Evolutionary conservation across 2,888 invertebrate genomes (phyloP).

Genomic region (Calliphora vomitoria): DNA sequence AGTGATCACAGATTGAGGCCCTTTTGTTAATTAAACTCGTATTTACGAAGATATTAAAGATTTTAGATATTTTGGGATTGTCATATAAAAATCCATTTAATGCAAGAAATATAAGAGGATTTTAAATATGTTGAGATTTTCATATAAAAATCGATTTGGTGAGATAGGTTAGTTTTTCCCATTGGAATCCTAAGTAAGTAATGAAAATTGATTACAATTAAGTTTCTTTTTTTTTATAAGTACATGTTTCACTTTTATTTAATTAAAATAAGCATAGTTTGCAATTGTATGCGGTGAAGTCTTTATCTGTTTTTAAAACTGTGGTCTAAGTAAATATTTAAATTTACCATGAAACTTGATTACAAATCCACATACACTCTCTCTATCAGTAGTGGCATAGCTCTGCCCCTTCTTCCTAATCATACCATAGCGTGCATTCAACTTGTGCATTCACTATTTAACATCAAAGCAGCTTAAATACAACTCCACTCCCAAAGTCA

Average conservation of each 20-base stretch:
- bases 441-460: conserved; percentile 55
- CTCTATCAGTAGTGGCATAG: not conserved
- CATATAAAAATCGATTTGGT: no score
- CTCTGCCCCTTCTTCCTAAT: not conserved
- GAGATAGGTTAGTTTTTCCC: no score
- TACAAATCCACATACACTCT: conserved; percentile 19
- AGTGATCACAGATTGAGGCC: no score
- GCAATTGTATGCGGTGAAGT: not conserved
- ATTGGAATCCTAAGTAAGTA: no score
- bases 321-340: conserved; percentile 22
- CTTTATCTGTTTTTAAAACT: not conserved
- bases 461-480: conserved; percentile 18
- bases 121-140: no score
- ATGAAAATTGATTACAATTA: not conserved
- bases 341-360: conserved; percentile 38
- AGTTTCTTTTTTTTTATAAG: not conserved
- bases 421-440: conserved; percentile 59
- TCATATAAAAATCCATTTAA: no score
- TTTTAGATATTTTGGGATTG: no score
- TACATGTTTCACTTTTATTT: not conserved
- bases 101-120: no score
- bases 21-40: no score
- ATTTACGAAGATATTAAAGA: no score
- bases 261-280: not conserved
- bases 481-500: conserved; percentile 63